Conservation (phyloP, 1,140 invertebrate species). For the Cotesia vestalis region DNA sequence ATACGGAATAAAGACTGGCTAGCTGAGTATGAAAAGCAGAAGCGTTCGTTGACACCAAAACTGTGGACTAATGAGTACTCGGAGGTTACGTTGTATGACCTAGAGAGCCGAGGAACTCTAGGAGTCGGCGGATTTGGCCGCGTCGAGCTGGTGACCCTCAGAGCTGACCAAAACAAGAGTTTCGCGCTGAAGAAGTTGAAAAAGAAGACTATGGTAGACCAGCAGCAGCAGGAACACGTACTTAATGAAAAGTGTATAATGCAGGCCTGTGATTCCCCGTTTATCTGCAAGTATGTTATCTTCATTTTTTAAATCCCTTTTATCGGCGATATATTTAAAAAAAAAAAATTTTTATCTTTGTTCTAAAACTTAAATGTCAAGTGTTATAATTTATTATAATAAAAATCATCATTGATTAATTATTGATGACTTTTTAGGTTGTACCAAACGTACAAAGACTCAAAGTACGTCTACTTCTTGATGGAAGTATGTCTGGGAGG, state of each 20-base stretch:
- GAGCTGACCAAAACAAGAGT: slow-evolving; percentile 68
- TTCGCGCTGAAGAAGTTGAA: slow-evolving; percentile 93
- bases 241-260: slow-evolving; percentile 93
- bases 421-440: slow-evolving; percentile 70
- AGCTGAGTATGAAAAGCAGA: slow-evolving; percentile 59
- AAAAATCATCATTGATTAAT: slow-evolving; percentile 21
- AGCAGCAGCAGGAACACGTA: slow-evolving; percentile 92
- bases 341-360: no score
- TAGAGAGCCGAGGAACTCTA: slow-evolving; percentile 85
- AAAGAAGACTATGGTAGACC: slow-evolving; percentile 91
- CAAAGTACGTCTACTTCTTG: slow-evolving; percentile 95
- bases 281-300: slow-evolving; percentile 80
- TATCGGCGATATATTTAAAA: no score
- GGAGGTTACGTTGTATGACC: slow-evolving; percentile 77
- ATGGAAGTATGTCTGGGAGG: slow-evolving; percentile 97
- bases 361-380: no score
- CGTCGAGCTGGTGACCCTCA: slow-evolving; percentile 81
- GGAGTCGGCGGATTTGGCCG: slow-evolving; percentile 94
- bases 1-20: slow-evolving; percentile 61
- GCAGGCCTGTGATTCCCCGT: slow-evolving; percentile 80
- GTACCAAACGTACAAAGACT: slow-evolving; percentile 93
- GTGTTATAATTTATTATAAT: slow-evolving; percentile 7
- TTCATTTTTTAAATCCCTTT: background rate
- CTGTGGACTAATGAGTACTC: slow-evolving; percentile 66
- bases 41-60: slow-evolving; percentile 53